phyloP scores from a whole-genome alignment of 2,888 invertebrate species.

The Lithodes maja region DNA sequence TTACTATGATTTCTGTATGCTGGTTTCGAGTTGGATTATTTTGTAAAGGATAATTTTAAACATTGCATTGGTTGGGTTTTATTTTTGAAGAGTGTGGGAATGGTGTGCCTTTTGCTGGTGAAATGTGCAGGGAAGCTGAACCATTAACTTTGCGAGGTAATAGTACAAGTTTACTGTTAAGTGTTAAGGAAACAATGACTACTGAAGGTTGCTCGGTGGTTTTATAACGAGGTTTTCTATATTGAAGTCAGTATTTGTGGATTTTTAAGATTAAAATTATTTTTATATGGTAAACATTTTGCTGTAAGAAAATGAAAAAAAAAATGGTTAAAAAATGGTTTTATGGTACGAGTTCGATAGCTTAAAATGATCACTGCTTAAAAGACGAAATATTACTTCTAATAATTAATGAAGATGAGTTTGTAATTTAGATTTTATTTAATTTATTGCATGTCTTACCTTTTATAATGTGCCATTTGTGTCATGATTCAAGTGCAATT shows the following conservation, averaged over 20 bases:
- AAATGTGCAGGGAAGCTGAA: background rate
- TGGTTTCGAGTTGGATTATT: constrained; percentile 12
- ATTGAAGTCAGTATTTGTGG: background rate
- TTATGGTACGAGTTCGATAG: background rate
- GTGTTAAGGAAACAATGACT: background rate
- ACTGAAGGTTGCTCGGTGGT: background rate
- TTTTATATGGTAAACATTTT: background rate
- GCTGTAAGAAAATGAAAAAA: background rate
- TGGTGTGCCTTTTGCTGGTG: constrained; percentile 22
- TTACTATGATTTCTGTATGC: background rate
- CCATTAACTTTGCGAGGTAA: constrained; percentile 10
- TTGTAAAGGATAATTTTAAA: background rate
- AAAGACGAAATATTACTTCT: background rate
- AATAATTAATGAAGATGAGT: background rate
- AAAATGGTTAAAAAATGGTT: background rate
- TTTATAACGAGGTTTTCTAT: background rate
- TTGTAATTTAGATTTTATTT: background rate
- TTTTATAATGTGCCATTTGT: background rate
- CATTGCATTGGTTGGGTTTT: background rate
- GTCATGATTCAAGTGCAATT: background rate
- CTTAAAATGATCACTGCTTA: background rate
- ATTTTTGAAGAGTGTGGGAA: background rate
- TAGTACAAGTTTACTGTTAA: constrained; percentile 29
- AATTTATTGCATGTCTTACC: background rate
- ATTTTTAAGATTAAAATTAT: background rate